Evolutionary conservation across 2,797 vertebrate genomes (phyloP), one percentile per base, ranked within the genome.

Genomic region (Tapirus indicus): DNA sequence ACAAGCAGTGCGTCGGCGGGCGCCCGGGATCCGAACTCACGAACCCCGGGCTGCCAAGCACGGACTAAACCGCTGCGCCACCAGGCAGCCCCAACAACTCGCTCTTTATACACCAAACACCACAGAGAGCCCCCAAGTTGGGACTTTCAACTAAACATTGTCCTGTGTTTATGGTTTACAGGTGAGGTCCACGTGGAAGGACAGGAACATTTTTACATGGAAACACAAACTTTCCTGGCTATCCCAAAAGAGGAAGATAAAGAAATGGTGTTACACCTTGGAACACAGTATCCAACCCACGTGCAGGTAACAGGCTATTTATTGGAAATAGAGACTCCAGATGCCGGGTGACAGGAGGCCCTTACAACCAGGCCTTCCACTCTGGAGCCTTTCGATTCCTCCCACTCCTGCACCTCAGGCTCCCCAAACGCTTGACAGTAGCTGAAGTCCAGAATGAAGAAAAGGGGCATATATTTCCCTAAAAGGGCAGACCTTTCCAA

Each of bases 121-220:
- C 52, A 29, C n/a, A 17, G 7, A 75, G 29, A 62, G 12, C 21
- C 20, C 68, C 47, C 41, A 49, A 9, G 3, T 7, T 29, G 18
- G 60, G 29, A 69, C 74, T 77, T 74, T 38, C 60, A 44, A 41
- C 27, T 97, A 68, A 97, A 25, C 10, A 27, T 80, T 94, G 95
- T 25, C 79, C 6, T 87, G 0, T 97, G 58, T 82, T 93, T 93
- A 60, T 93, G 60, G 44, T 71, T 11, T 86, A 92, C 56, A 98
- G 98, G 97, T 80, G 97, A 98, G 84, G 44, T 98, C 60, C 97
- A 98, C 0, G 52, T 98, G 88, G 98, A 98, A 98, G 98, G 98
- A 29, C 98, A 99, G 83, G 98, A 98, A 86, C 97, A 98, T 92
- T 98, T 98, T 93, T 98, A 98, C 85, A 97, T 98, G 97, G 98